These are phyloP conservation scores for Notechis scutatus DNA, from an alignment of 2,113 vertebrate genomes.

Conservation along the genomic window DNA sequence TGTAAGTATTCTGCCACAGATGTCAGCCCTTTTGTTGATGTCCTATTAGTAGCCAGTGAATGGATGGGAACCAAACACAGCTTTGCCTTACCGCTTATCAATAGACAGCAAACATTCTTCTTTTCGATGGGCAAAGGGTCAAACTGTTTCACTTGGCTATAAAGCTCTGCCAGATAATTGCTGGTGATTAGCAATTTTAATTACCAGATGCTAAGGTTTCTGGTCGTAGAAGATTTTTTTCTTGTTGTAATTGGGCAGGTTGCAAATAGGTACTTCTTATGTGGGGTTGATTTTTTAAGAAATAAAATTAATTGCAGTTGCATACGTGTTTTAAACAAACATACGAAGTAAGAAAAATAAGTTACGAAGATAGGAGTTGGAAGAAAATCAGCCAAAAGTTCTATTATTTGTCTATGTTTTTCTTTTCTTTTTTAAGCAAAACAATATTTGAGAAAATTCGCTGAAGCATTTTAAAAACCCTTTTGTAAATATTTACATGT, in stretches of 20 bases:
- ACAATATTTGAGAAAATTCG: slow-evolving; percentile 28
- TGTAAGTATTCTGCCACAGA: slow-evolving; percentile 66
- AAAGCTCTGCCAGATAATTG: slow-evolving; percentile 81
- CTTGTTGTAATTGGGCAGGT: slow-evolving; percentile 65
- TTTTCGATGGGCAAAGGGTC: slow-evolving; percentile 74
- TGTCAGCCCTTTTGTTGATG: slow-evolving; percentile 75
- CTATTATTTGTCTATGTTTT: slow-evolving; percentile 10
- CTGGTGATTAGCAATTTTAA: slow-evolving; percentile 90
- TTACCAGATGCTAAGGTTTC: slow-evolving; percentile 82
- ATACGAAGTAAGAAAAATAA: slow-evolving; percentile 56
- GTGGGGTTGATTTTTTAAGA: slow-evolving; percentile 28
- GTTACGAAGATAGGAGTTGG: slow-evolving; percentile 30
- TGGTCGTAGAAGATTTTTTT: slow-evolving; percentile 49
- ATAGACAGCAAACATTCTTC: slow-evolving; percentile 79
- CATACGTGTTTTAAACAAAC: slow-evolving; percentile 53
- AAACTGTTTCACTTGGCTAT: slow-evolving; percentile 71
- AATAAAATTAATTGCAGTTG: slow-evolving; percentile 46
- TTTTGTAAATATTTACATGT: slow-evolving; percentile 57
- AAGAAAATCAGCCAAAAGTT: slow-evolving; percentile 31
- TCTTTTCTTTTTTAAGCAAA: slow-evolving; percentile 16
- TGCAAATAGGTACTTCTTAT: slow-evolving; percentile 63
- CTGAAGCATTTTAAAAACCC: slow-evolving; percentile 51
- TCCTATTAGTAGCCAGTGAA: slow-evolving; percentile 74
- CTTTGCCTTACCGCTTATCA: slow-evolving; percentile 73
- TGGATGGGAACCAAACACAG: slow-evolving; percentile 64